Evolutionary conservation across 2,888 invertebrate genomes (phyloP).

Genomic region (Choreutis nemorana): DNA sequence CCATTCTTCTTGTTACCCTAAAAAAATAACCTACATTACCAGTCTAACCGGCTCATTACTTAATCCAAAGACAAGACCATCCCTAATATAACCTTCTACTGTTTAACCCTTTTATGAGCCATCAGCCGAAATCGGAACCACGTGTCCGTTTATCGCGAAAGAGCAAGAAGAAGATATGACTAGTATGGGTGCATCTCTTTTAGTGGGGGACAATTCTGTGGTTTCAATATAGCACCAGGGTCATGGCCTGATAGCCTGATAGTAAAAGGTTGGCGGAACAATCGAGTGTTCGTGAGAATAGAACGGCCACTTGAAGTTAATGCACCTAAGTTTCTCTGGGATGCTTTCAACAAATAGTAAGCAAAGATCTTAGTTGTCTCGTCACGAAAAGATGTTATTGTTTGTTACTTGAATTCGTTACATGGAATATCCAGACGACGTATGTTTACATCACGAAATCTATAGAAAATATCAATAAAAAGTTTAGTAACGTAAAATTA

Average conservation of each 20-base stretch:
- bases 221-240: slow-evolving; percentile 21
- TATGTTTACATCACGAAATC: not conserved
- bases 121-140: no score
- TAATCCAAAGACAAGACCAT: no score
- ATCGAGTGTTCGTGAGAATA: slow-evolving; percentile 56
- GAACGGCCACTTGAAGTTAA: slow-evolving; percentile 29
- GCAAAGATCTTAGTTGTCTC: slow-evolving; percentile 18
- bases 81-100: no score
- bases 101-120: no score
- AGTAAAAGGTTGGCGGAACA: slow-evolving; percentile 46
- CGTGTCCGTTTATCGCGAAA: no score
- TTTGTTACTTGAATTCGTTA: slow-evolving; percentile 12
- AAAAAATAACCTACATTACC: no score
- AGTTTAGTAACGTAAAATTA: no score
- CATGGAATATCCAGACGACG: not conserved
- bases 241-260: slow-evolving; percentile 52
- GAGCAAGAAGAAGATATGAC: no score
- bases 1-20: no score
- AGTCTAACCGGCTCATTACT: no score
- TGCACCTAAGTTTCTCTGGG: slow-evolving; percentile 19
- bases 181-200: no score
- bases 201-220: not conserved
- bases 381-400: slow-evolving; percentile 24
- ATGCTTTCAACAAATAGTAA: slow-evolving; percentile 13
- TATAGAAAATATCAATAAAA: no score